Evolutionary conservation across 2,888 invertebrate species (phyloP).

Genomic region (Heliconius erato): DNA sequence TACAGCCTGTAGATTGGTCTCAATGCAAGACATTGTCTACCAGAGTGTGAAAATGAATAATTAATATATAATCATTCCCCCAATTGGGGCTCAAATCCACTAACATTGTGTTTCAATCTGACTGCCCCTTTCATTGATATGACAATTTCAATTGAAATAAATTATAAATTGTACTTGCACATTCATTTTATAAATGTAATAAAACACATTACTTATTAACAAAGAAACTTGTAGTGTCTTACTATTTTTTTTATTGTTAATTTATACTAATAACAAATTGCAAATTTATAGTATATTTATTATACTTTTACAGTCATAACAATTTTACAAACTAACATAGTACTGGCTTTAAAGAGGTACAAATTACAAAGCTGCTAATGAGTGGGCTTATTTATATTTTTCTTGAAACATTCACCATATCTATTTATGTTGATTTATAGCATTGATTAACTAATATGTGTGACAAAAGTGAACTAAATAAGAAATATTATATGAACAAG

Average conservation of each 20-base stretch:
- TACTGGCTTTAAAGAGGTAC: background rate
- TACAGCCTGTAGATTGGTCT: no score
- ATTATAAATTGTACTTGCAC: no score
- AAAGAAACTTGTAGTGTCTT: background rate
- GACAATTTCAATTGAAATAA: no score
- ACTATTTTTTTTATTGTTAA: background rate
- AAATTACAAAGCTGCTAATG: background rate
- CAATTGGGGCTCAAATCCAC: background rate
- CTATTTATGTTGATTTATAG: background rate
- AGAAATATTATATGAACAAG: background rate
- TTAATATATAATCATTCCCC: background rate
- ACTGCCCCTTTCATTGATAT: no score
- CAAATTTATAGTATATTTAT: background rate
- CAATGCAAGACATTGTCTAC: background rate
- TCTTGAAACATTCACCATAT: background rate
- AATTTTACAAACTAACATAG: background rate
- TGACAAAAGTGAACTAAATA: background rate
- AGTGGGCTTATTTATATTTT: background rate
- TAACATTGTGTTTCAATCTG: background rate
- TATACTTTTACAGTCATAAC: background rate
- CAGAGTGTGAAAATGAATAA: background rate
- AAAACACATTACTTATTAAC: background rate
- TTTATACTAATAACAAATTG: background rate
- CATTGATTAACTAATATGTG: background rate
- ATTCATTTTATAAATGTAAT: background rate